Conservation (phyloP, 2,113 vertebrate genomes). For the Thryonomys swinderianus region DNA sequence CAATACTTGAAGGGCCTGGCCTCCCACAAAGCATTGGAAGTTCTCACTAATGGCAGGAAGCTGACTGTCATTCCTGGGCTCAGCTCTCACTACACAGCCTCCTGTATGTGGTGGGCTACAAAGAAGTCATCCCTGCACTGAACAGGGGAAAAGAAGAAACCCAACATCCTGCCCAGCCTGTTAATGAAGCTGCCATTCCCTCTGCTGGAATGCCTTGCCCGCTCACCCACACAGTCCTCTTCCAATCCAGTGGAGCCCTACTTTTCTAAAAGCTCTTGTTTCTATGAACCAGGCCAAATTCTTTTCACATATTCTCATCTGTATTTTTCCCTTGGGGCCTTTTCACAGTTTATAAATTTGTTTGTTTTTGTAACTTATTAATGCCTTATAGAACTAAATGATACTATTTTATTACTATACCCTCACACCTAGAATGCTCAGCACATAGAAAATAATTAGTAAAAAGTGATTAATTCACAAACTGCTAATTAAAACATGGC, state of each 20-base stretch:
- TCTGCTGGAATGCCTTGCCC: background rate
- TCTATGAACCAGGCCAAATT: slow-evolving; percentile 2
- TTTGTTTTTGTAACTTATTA: slow-evolving; percentile 15
- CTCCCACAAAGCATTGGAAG: background rate
- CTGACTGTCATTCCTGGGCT: background rate
- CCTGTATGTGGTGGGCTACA: background rate
- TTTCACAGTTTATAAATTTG: background rate
- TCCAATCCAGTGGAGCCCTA: background rate
- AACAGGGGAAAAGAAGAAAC: background rate
- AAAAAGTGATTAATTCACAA: slow-evolving; percentile 26
- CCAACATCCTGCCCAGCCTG: background rate
- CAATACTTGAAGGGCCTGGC: background rate
- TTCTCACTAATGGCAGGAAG: background rate
- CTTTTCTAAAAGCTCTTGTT: background rate
- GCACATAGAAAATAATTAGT: slow-evolving; percentile 40
- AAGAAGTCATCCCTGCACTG: background rate
- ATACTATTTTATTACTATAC: background rate
- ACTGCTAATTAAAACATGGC: background rate
- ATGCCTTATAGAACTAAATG: background rate
- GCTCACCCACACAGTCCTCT: background rate
- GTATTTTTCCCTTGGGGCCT: background rate
- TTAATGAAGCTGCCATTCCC: background rate
- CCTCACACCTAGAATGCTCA: background rate
- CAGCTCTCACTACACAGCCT: background rate
- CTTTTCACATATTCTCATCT: background rate